Evolutionary conservation across 2,113 vertebrate species (phyloP), one percentile per base, ranked within the genome.

Genomic region (Psittacula cyanocephala): DNA sequence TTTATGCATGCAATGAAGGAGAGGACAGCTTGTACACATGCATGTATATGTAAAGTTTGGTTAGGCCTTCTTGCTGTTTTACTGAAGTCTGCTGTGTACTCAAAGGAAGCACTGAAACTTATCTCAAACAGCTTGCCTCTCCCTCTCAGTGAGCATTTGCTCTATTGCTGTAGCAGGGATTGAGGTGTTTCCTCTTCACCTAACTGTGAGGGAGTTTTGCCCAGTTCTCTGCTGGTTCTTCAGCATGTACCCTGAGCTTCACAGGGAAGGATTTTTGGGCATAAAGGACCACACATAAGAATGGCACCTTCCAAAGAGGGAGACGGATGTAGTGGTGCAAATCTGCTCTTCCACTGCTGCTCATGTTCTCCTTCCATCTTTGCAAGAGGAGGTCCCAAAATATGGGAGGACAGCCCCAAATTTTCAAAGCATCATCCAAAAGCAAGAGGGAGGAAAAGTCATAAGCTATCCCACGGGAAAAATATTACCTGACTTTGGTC

Each of bases 321-420:
- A 33, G 31, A 6, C 43, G 25, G 47, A 29, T 3, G 0, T 68
- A 15, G 23, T 57, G 22, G 20, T 68, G 35, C 37, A 11, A 24
- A 62, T 47, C n/a, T 53, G 9, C 37, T 64, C 4, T 68, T 84
- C 64, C 28, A n/a, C 4, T 0, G 2, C 19, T 0, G 2, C 10
- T 71, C 11, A 10, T 50, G 3, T 52, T 87, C 43, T 64, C 8
- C 55, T 22, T 55, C n/a, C 9, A 31, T 19, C 17, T 76, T 86
- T 12, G 2, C 15, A 37, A 0, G 2, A 7, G 9, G 9, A 55
- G 0, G 0, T 31, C 13, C 13, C 57, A 59, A 13, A 59, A 24
- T 35, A 33, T 59, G 57, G n/a, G 22, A 23, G 22, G 8, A 35
- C 4, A n/a, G 18, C 37, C 29, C 3, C 2, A 41, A 4, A 75